Evolutionary conservation across 2,888 invertebrate species (phyloP), one percentile per base, ranked within the genome.

Genomic region (Muschampia plurimacula): DNA sequence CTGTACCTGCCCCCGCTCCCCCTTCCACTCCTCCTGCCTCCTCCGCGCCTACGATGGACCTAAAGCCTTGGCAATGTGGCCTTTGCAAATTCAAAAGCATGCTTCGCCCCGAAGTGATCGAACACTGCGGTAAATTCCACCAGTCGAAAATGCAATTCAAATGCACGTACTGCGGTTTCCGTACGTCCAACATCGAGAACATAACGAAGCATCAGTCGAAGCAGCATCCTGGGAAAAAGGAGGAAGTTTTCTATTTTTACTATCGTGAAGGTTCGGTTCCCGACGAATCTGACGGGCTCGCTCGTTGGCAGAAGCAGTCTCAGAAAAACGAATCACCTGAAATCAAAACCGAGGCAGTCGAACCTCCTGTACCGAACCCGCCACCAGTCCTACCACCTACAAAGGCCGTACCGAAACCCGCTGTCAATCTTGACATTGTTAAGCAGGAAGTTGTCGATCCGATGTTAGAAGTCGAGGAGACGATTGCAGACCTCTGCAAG

Each of bases 51-150:
- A 89, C 90, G 1, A 93, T 93, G 89, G 95, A 96, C 77, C 84
- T 95, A 9, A 96, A 96, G 79, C 95, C 96, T 1, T 97, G 97
- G 97, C 95, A 95, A 73, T 97, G 97, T 81, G 96, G 96, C 15
- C 83, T 96, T 41, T 97, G 97, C 80, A 94, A 95, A 65, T 95
- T 95, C 79, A 95, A 95, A 72, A 95, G 95, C 76, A 89, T 94
- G 75, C 95, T 95, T 0, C 95, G 96, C 36, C 92, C 93, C 0
- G 96, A 96, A 63, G 95, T 97, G 46, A 88, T 92, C 0, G 89
- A 91, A 0, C 97, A 97, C 81, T 96, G 95, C 46, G 82, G 87
- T 0, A 90, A 88, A 46, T 81, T 86, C 8, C 98, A 98, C 82
- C 93, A 95, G 44, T 95, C 96, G 2, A 96, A 95, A 74, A 94